Conservation (phyloP, 2,888 invertebrate genomes). For the Agonopterix heracliana region DNA sequence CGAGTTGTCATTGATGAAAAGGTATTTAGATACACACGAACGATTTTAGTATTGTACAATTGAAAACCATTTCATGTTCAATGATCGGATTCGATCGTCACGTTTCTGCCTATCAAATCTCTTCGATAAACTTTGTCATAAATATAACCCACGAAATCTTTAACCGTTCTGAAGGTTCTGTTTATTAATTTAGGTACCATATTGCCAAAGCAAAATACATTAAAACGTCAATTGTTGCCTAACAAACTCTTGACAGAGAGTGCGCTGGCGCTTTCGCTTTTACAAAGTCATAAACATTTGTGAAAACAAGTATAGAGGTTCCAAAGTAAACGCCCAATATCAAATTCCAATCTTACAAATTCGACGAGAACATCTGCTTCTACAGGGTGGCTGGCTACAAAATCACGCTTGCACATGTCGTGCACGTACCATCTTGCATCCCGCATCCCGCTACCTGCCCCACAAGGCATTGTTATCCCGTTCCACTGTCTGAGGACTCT, state of each 20-base stretch:
- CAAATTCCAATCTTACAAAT: slow-evolving; percentile 21
- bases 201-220: no score
- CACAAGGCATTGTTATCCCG: slow-evolving; percentile 44
- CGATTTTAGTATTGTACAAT: slow-evolving; percentile 30
- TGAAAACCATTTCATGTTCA: slow-evolving; percentile 27
- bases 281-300: no score
- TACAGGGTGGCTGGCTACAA: slow-evolving; percentile 35
- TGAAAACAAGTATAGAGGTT: no score
- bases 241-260: no score
- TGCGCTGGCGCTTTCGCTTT: no score
- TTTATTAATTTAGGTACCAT: no score
- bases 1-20: slow-evolving; percentile 41
- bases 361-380: slow-evolving; percentile 40
- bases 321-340: slow-evolving; percentile 15
- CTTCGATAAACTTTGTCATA: no score
- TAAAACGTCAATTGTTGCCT: no score
- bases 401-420: slow-evolving; percentile 52
- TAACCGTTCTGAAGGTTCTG: no score
- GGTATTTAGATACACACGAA: slow-evolving; percentile 52
- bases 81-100: not conserved
- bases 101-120: no score
- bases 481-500: slow-evolving; percentile 16
- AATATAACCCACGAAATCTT: no score
- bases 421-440: slow-evolving; percentile 27
- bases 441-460: slow-evolving; percentile 66